Conservation (phyloP, 2,113 vertebrate genomes). For the Hipposideros armiger region DNA sequence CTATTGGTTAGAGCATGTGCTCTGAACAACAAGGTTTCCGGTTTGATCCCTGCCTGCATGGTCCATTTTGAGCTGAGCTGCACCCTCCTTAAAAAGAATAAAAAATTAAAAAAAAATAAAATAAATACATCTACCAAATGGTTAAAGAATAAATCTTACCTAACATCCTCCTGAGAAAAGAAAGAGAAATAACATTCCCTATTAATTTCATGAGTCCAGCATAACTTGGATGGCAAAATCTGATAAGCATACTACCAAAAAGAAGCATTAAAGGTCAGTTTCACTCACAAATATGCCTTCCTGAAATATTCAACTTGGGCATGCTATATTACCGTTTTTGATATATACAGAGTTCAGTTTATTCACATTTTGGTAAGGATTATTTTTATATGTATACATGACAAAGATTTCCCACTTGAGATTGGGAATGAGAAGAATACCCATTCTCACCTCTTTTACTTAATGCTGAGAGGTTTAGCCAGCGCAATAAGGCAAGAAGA, state of each 20-base stretch:
- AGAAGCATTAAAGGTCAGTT: not conserved
- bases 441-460: not conserved
- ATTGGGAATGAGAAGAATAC: not conserved
- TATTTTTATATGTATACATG: not conserved
- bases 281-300: not conserved
- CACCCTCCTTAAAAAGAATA: no score
- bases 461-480: not conserved
- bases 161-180: not conserved
- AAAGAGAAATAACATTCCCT: not conserved
- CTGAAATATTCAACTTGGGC: not conserved
- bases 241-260: not conserved
- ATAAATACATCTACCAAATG: not conserved
- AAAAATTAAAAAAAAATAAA: no score
- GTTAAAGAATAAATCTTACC: not conserved
- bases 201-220: not conserved
- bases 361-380: constrained; percentile 14
- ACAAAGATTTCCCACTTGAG: not conserved
- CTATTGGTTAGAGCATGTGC: no score
- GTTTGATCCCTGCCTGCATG: no score
- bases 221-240: not conserved
- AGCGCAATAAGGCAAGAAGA: not conserved
- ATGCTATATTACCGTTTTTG: not conserved
- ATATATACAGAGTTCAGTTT: not conserved
- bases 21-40: no score
- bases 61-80: no score